A percentile compares a stretch with the other conserved stretches of the same genome.
These are phyloP conservation scores for Sminthopsis crassicaudata DNA, from an alignment of 2,113 vertebrate species.

Conservation along the genomic window DNA sequence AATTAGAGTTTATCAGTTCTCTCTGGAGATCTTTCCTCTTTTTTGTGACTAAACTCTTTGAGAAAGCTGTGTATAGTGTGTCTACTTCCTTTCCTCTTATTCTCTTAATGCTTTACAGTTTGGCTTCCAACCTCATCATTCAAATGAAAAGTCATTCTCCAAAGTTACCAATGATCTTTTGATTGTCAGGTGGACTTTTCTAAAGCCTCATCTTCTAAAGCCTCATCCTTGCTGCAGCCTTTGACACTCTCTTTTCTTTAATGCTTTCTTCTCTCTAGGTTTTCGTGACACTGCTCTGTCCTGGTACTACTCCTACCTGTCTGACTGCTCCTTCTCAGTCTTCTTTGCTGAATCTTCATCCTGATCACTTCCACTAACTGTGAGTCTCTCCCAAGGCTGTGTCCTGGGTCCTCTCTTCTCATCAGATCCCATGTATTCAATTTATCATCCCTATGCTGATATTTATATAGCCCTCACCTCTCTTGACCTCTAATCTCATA, in stretches of 20 bases:
- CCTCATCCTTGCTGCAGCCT: neutral
- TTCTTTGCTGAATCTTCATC: conserved; percentile 2
- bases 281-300: neutral
- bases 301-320: neutral
- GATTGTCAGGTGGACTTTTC: neutral
- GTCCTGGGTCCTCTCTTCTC: neutral
- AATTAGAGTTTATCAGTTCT: neutral
- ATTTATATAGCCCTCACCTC: neutral
- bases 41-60: neutral
- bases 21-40: neutral
- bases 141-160: neutral
- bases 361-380: neutral
- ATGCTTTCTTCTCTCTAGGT: neutral
- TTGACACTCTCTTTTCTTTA: neutral
- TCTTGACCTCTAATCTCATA: neutral
- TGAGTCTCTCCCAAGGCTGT: neutral
- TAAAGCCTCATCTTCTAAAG: neutral
- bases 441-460: neutral
- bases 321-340: conserved; percentile 4
- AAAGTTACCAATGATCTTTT: neutral
- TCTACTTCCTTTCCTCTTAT: neutral
- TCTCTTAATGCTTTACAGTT: neutral
- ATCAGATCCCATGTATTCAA: neutral
- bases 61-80: neutral
- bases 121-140: neutral